Conservation (phyloP, 2,888 invertebrate genomes). For the Danaus chrysippus region DNA sequence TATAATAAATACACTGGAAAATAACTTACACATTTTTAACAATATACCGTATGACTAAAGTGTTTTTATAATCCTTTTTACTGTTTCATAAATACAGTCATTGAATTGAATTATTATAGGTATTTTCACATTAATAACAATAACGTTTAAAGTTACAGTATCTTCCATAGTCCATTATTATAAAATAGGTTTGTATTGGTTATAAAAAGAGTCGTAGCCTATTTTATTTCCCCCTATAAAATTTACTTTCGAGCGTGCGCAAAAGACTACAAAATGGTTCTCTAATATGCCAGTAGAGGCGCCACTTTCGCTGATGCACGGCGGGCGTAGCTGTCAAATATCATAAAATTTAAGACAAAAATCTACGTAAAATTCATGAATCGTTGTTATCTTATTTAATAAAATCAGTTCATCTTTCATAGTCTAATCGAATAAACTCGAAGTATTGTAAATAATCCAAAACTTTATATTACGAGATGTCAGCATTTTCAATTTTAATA, state of each 20-base stretch:
- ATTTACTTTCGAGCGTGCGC: slow-evolving; percentile 59
- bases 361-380: not conserved
- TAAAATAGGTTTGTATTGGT: slow-evolving; percentile 16
- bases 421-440: not conserved
- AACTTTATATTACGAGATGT: slow-evolving; percentile 8
- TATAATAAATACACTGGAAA: no score
- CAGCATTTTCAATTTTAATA: slow-evolving; percentile 33
- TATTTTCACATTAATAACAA: slow-evolving; percentile 1
- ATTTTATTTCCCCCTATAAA: slow-evolving; percentile 32
- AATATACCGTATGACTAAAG: no score
- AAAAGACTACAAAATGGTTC: slow-evolving; percentile 40
- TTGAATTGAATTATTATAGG: not conserved
- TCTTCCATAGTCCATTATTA: slow-evolving; percentile 9
- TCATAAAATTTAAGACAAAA: not conserved
- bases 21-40: no score
- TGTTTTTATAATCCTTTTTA: no score
- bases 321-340: slow-evolving; percentile 73
- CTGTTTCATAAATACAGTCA: no score
- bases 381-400: not conserved
- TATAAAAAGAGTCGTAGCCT: slow-evolving; percentile 8
- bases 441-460: not conserved
- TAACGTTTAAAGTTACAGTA: not conserved
- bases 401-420: not conserved
- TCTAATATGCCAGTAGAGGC: slow-evolving; percentile 64
- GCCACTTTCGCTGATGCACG: slow-evolving; percentile 60